phyloP scores from a whole-genome alignment of 2,888 invertebrate species.

The Hydrotaea diabolus region DNA sequence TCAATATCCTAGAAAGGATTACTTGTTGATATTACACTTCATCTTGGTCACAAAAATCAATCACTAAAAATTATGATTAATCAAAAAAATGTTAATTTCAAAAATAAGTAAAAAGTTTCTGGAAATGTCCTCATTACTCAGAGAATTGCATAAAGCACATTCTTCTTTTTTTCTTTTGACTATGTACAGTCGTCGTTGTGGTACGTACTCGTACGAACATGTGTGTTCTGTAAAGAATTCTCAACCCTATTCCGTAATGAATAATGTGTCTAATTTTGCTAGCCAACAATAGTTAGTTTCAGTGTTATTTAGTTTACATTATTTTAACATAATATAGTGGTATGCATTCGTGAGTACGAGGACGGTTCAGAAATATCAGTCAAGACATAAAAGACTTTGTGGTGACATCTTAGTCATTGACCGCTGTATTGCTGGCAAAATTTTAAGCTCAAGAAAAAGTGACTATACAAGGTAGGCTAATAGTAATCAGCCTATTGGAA shows the following conservation, averaged over 20 bases:
- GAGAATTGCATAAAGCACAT: neutral
- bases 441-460: too few species aligned
- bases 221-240: neutral
- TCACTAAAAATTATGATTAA: too few species aligned
- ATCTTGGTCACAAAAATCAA: too few species aligned
- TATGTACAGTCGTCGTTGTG: too few species aligned
- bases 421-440: too few species aligned
- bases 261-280: neutral
- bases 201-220: neutral
- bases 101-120: neutral
- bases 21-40: too few species aligned
- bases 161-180: constrained; percentile 27
- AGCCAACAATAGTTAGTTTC: neutral
- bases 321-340: too few species aligned
- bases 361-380: neutral
- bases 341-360: neutral
- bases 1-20: too few species aligned
- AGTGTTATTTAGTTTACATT: neutral
- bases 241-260: neutral
- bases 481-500: too few species aligned
- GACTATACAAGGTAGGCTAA: too few species aligned
- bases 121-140: neutral
- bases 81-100: neutral
- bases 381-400: too few species aligned
- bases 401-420: too few species aligned